Base-by-base conservation (phyloP, 2,888 invertebrate species). In the Acronicta leporina region DNA sequence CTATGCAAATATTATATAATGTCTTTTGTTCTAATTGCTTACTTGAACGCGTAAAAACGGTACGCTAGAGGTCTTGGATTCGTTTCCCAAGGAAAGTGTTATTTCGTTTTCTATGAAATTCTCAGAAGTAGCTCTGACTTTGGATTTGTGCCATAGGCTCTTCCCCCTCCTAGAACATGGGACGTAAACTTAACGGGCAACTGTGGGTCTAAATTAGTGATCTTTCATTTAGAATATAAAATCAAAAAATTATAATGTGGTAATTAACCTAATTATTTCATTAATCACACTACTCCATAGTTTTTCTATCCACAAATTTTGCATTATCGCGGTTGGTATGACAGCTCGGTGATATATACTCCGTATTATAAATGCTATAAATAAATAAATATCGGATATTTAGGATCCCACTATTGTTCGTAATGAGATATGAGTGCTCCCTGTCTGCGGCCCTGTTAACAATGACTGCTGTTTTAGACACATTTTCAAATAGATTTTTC, bases 351-450 rank as follows among this genome's bases (percentile, higher is more conserved):
- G 94, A 94, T 94, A 94, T 94, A 94, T 92, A 92, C 88, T 87
- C 91, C 89, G 91, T 92, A 93, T 94, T 92, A 94, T 94, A 92
- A 93, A 92, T 91, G 94, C 91, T 90, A 92, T 93, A 93, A 94
- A 94, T 94, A 94, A 92, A 93, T 94, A 92, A 91, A 92, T 92
- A 81, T 85, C 85, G 86, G 84, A 87, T 92, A 93, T 93, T 94
- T 94, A 94, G 94, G 92, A 92, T 89, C 84, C 88, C 90, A 88
- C 92, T 89, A 91, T 92, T 90, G 90, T 85, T 81, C 78, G 80
- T 73, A 82, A 85, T 87, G 90, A 91, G 88, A 85, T 83, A 85
- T 87, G 89, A 90, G 88, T 86, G 84, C 72, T 70, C 74, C 68
- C 81, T 85, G 84, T 80, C 80, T 75, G 75, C 69, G 71, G 78